Evolutionary conservation across 2,888 invertebrate genomes (phyloP), one percentile per base, ranked within the genome.

Genomic region (Nasonia oneida): DNA sequence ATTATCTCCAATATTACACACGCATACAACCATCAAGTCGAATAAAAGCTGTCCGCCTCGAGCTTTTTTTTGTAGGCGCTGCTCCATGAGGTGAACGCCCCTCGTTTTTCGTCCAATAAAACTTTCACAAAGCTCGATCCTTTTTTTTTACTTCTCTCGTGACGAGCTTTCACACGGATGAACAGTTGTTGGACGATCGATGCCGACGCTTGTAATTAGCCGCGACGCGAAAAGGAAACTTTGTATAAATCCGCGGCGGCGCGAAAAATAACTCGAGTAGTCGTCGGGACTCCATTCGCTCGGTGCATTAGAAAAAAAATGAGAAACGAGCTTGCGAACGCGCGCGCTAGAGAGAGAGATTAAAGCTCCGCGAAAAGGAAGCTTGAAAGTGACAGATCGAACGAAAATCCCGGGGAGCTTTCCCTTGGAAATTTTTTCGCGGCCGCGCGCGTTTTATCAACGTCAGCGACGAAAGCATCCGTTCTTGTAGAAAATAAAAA

Each of bases 321-420:
- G 29, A 73, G 8, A 73, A 57, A 74, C 57, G n/a, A 47, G 50
- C 53, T 37, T 14, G 37, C 33, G 50, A 37, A 39, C n/a, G n/a
- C 18, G 39, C 23, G 61, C 15, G 10, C 15, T 23, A 23, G 64
- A 39, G 61, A 39, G 57, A 39, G 57, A 73, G 81, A 81, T 83
- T 83, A 76, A 76, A 76, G 70, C 23, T 37, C n/a, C 18, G 2
- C 70, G 70, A 2, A 5, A 33, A 64, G 47, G 39, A 78, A 79
- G 79, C 75, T 79, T 37, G 86, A 76, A 80, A 80, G 80, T 80
- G 86, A 86, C 84, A 76, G 80, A 86, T 86, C 83, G 83, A 80
- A 76, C 67, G 78, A 83, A 80, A 82, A 83, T 82, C 82, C 85
- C 53, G 23, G 70, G 14, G 10, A 47, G 76, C 71, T 75, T 70